Evolutionary conservation across 2,113 vertebrate genomes (phyloP).

Genomic region (Pseudolaguvia tuberculata): DNA sequence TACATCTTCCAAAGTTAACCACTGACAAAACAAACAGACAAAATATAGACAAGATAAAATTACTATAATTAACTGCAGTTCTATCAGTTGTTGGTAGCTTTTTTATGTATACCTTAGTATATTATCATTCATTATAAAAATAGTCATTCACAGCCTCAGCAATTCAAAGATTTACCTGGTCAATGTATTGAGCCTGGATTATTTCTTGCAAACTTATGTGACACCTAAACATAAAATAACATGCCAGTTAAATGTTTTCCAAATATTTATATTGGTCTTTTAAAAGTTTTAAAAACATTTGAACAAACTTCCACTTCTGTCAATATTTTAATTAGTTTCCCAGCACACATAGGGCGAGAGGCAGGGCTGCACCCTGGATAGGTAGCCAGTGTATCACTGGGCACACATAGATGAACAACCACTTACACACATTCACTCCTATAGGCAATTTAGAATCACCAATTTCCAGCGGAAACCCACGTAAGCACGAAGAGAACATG

Average conservation of each 20-base stretch:
- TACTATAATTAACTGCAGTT: background rate
- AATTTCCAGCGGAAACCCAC: too few species aligned
- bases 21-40: constrained; percentile 63
- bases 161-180: constrained; percentile 59
- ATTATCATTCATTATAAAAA: background rate
- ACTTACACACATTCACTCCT: too few species aligned
- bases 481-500: too few species aligned
- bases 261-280: background rate
- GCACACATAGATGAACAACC: too few species aligned
- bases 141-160: background rate
- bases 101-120: background rate
- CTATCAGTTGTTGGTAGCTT: background rate
- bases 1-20: constrained; percentile 80
- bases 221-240: constrained; percentile 49
- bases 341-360: too few species aligned
- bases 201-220: constrained; percentile 61
- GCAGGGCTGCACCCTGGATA: too few species aligned
- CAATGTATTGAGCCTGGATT: constrained; percentile 59
- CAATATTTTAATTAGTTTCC: background rate
- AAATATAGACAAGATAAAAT: background rate
- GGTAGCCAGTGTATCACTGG: too few species aligned
- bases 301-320: background rate
- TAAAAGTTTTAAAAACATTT: background rate
- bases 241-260: background rate
- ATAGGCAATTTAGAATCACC: too few species aligned